Percentiles rank a stretch among this genome's conserved stretches.
phyloP scores from a whole-genome alignment of 2,888 invertebrate species.

The Epirrita christyi region DNA sequence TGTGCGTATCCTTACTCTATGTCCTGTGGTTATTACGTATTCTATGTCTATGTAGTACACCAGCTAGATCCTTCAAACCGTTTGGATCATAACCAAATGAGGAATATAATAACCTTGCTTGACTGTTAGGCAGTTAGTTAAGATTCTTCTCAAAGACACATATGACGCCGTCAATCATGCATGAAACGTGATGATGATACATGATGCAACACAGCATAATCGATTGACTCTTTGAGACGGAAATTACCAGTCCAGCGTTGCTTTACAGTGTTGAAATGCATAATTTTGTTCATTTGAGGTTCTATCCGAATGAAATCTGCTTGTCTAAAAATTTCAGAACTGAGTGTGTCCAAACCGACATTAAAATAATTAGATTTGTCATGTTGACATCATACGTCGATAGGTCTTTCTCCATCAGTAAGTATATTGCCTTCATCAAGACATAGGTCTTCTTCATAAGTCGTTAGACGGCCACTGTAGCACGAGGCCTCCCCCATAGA shows the following conservation, averaged over 20 bases:
- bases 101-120: background rate
- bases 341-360: too few relatives aligned
- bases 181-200: background rate
- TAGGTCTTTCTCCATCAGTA: background rate
- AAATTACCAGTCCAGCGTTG: background rate
- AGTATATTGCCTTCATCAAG: too few relatives aligned
- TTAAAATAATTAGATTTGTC: background rate
- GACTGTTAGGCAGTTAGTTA: slow-evolving; percentile 1
- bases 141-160: background rate
- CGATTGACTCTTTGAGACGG: slow-evolving; percentile 3
- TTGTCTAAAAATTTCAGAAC: too few relatives aligned
- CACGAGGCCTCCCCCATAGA: too few relatives aligned
- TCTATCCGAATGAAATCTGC: too few relatives aligned
- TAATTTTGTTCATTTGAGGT: too few relatives aligned
- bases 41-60: background rate
- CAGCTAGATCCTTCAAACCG: background rate
- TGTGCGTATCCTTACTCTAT: too few relatives aligned
- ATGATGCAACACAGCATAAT: background rate
- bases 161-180: background rate
- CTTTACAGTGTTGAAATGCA: background rate
- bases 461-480: too few relatives aligned
- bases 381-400: background rate
- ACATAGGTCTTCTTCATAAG: too few relatives aligned
- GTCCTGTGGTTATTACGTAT: too few relatives aligned
- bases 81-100: background rate